Percentiles rank a stretch among this genome's conserved stretches.
Conservation (phyloP, 2,797 vertebrate species). For the Enteromius paludinosus region DNA sequence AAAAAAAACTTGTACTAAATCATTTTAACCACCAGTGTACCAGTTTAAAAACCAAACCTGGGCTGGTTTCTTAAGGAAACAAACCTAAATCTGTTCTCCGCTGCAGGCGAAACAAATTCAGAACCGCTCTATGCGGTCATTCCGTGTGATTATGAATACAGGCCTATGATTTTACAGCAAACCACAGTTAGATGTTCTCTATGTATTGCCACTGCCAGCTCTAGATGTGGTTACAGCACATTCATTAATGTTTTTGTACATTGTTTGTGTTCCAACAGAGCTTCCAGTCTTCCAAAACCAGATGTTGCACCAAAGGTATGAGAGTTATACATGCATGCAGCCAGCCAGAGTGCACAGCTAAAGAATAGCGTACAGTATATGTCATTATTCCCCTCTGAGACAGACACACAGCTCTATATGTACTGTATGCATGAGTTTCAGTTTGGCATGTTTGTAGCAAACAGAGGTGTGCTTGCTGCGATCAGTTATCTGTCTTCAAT, state of each 20-base stretch:
- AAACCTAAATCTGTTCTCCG: conserved; percentile 2
- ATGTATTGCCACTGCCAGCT: conserved; percentile 1
- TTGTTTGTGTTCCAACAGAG: conserved; percentile 72
- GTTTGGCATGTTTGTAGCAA: conserved; percentile 11
- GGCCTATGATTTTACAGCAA: conserved; percentile 14
- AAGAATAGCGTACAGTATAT: not conserved
- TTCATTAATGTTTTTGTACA: conserved; percentile 16
- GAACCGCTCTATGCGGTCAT: not conserved
- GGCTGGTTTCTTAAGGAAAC: not conserved
- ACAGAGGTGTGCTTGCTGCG: not conserved
- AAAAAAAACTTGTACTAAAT: not conserved
- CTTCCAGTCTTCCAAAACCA: conserved; percentile 75
- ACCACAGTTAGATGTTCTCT: conserved; percentile 2
- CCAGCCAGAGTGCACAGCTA: not conserved
- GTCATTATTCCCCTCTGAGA: conserved; percentile 31
- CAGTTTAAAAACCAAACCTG: conserved; percentile 12
- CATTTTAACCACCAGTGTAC: not conserved
- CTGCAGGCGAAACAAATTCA: not conserved
- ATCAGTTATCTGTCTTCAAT: not conserved
- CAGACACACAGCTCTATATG: conserved; percentile 69
- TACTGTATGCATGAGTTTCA: conserved; percentile 51
- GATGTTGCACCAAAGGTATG: conserved; percentile 86
- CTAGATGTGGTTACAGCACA: conserved; percentile 4
- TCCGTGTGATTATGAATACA: conserved; percentile 7
- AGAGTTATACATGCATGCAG: conserved; percentile 47